Conservation (phyloP, 2,888 invertebrate genomes). For the Drosophila prolongata region DNA sequence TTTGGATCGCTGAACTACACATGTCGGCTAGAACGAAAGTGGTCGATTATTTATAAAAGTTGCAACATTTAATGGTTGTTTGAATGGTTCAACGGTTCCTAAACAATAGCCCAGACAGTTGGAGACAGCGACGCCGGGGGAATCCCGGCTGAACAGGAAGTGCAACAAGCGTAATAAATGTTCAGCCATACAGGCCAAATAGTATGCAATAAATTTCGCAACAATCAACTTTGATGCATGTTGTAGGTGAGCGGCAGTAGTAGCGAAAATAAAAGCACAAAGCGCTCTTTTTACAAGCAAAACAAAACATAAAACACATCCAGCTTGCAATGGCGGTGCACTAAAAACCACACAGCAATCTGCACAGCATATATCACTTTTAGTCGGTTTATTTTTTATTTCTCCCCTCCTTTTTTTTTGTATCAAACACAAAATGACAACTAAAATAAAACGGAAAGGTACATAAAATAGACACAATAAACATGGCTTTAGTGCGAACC, state of each 20-base stretch:
- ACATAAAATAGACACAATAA: conserved; percentile 49
- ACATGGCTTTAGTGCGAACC: conserved; percentile 35
- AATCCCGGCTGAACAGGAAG: conserved; percentile 53
- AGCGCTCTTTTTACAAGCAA: conserved; percentile 11
- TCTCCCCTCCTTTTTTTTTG: conserved; percentile 14
- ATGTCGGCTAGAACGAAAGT: conserved; percentile 8
- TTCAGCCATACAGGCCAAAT: conserved; percentile 69
- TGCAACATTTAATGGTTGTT: conserved; percentile 69
- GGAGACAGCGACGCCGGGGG: conserved; percentile 1
- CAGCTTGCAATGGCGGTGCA: conserved; percentile 45
- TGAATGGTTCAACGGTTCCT: conserved; percentile 75
- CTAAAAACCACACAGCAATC: conserved; percentile 55
- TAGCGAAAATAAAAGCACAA: conserved; percentile 36
- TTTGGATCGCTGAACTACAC: conserved; percentile 1
- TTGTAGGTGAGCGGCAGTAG: conserved; percentile 59
- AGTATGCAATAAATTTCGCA: conserved; percentile 81
- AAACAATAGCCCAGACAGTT: conserved; percentile 52
- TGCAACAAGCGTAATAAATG: conserved; percentile 80
- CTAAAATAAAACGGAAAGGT: conserved; percentile 19
- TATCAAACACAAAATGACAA: conserved; percentile 29
- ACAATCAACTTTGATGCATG: conserved; percentile 80
- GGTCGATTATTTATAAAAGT: conserved; percentile 58
- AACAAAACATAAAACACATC: conserved; percentile 28
- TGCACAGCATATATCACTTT: conserved; percentile 67
- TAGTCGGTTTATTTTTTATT: conserved; percentile 41